These are phyloP conservation scores for Spisula solida DNA, from an alignment of 2,888 invertebrate genomes.

Conservation along the genomic window DNA sequence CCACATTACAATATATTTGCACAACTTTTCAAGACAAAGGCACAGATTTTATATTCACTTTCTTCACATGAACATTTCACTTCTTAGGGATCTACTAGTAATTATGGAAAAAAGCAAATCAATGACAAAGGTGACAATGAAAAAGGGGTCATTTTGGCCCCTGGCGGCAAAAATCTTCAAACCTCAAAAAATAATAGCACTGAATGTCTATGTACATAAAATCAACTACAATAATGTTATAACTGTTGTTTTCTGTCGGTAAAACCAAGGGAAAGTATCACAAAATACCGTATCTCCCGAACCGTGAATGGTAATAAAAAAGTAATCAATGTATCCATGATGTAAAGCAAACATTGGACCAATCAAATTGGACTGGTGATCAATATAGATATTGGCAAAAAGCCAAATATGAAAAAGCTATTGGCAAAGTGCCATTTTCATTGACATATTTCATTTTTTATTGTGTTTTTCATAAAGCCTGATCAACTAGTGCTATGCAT, in stretches of 20 bases:
- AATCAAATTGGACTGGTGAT: not conserved
- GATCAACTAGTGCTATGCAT: too few relatives aligned
- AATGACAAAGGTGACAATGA: not conserved
- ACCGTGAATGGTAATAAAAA: not conserved
- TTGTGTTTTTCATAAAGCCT: too few relatives aligned
- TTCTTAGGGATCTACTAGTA: not conserved
- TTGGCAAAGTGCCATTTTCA: too few relatives aligned
- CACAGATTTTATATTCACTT: not conserved
- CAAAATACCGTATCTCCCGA: not conserved
- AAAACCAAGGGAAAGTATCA: not conserved
- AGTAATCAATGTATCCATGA: not conserved
- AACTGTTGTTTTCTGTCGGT: not conserved
- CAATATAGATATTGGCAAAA: not conserved
- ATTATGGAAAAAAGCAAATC: not conserved
- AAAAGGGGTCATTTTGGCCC: slow-evolving; percentile 2
- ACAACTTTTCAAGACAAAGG: slow-evolving; percentile 10
- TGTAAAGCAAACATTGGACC: slow-evolving; percentile 4
- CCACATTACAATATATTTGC: slow-evolving; percentile 9
- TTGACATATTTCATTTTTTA: too few relatives aligned
- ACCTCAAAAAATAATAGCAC: not conserved
- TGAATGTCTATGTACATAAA: not conserved
- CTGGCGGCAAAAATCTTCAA: not conserved
- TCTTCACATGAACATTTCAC: not conserved
- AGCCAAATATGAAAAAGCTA: not conserved
- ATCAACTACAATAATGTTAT: not conserved